Percentiles rank a stretch among this genome's conserved stretches.
These are phyloP conservation scores for Molossus alvarezi DNA, from an alignment of 2,797 vertebrate genomes.

Conservation along the genomic window DNA sequence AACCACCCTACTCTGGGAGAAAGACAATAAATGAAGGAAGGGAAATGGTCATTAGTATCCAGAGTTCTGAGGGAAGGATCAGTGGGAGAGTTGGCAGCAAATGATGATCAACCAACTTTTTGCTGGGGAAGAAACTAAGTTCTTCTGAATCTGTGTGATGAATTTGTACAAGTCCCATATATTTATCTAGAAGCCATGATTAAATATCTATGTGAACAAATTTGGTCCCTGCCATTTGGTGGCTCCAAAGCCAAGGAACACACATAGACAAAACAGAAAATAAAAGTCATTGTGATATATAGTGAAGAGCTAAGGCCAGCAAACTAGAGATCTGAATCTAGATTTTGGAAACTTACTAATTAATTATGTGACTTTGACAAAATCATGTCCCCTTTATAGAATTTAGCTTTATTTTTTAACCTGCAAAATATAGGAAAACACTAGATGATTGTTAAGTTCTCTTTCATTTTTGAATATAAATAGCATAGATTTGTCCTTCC, in stretches of 20 bases:
- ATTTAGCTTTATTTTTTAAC: conserved; percentile 7
- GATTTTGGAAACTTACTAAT: conserved; percentile 49
- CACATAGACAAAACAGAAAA: conserved; percentile 56
- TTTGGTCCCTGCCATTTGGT: conserved; percentile 52
- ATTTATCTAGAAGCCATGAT: conserved; percentile 37
- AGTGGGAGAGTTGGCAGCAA: not conserved
- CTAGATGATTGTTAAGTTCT: not conserved
- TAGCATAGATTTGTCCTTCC: not conserved
- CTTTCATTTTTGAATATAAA: conserved; percentile 41
- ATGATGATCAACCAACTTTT: conserved; percentile 37
- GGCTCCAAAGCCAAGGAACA: conserved; percentile 45
- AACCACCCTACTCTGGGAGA: not conserved
- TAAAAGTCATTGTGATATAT: conserved; percentile 23
- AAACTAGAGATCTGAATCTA: conserved; percentile 43
- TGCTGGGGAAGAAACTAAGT: conserved; percentile 48
- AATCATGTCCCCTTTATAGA: conserved; percentile 11
- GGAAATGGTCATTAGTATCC: not conserved
- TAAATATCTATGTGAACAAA: conserved; percentile 26
- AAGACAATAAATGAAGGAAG: not conserved
- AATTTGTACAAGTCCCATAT: not conserved
- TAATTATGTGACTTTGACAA: conserved; percentile 58
- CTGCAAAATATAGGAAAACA: conserved; percentile 35
- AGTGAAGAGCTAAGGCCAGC: conserved; percentile 17
- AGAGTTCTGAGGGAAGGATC: not conserved
- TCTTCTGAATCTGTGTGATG: conserved; percentile 40